Base-by-base conservation (phyloP, 2,888 invertebrate genomes). In the Acholoe squamosa region DNA sequence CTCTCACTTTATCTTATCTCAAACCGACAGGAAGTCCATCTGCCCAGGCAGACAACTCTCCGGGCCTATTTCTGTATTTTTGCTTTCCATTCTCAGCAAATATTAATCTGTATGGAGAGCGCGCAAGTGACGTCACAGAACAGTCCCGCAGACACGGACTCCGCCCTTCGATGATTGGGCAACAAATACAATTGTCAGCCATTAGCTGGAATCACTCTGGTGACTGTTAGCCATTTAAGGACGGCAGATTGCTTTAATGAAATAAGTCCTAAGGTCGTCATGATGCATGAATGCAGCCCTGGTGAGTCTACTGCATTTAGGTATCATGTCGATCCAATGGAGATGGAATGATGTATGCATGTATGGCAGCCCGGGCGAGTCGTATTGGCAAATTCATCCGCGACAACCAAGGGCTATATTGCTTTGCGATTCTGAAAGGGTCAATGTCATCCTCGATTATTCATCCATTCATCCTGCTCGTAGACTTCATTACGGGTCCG, bases 381-480 rank as follows among this genome's bases (percentile, higher is more conserved):
- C n/a, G n/a, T n/a, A n/a, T n/a, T n/a, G n/a, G n/a, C n/a, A n/a
- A n/a, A n/a, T n/a, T n/a, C n/a, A n/a, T n/a, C n/a, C n/a, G n/a
- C n/a, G n/a, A n/a, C n/a, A n/a, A n/a, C n/a, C n/a, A n/a, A n/a
- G n/a, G n/a, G n/a, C n/a, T n/a, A n/a, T n/a, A n/a, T n/a, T n/a
- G n/a, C n/a, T n/a, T n/a, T n/a, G n/a, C n/a, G n/a, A n/a, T n/a
- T n/a, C n/a, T n/a, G n/a, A n/a, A n/a, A n/a, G n/a, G n/a, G n/a
- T n/a, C n/a, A 84, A 34, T 28, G 84, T 84, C 84, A 84, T 84
- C 43, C 33, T 28, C n/a, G n/a, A 14, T 84, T 84, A 34, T 84
- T 51, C 43, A 84, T 28, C 43, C 84, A 84, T 84, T 84, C 84
- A 84, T 84, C 84, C 22, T 10, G 33, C 43, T 51, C 34, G 84